These are phyloP conservation scores for Dermatemys mawii DNA, from an alignment of 2,113 vertebrate genomes.

Conservation along the genomic window DNA sequence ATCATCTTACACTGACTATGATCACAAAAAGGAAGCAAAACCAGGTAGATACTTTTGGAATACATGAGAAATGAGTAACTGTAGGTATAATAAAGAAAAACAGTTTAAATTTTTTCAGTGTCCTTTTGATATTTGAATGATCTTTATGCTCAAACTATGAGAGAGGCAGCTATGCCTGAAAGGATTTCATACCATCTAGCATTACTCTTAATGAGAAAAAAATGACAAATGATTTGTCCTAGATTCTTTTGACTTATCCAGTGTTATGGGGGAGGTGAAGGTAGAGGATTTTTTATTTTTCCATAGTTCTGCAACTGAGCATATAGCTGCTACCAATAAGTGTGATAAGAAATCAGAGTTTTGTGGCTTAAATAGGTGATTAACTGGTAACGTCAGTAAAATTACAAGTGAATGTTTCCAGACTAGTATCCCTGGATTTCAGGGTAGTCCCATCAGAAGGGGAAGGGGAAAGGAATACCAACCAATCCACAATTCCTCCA, in stretches of 20 bases:
- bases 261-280: rapidly evolving
- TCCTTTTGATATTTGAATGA: background rate
- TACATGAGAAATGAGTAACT: background rate
- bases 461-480: background rate
- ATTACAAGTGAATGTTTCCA: background rate
- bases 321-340: background rate
- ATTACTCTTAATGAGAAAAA: background rate
- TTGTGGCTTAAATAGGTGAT: background rate
- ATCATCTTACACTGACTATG: background rate
- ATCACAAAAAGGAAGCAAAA: background rate
- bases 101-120: background rate
- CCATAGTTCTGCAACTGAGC: background rate
- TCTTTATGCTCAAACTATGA: background rate
- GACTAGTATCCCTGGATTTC: background rate
- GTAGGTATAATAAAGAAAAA: background rate
- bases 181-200: background rate
- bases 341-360: background rate
- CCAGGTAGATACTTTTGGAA: background rate
- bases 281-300: background rate
- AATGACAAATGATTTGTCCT: background rate
- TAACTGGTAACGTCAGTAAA: background rate
- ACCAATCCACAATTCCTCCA: background rate
- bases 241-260: background rate
- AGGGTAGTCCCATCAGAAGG: background rate
- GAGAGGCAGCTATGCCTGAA: background rate